Base-by-base conservation (phyloP, 2,888 invertebrate genomes). In the Clanis bilineata region DNA sequence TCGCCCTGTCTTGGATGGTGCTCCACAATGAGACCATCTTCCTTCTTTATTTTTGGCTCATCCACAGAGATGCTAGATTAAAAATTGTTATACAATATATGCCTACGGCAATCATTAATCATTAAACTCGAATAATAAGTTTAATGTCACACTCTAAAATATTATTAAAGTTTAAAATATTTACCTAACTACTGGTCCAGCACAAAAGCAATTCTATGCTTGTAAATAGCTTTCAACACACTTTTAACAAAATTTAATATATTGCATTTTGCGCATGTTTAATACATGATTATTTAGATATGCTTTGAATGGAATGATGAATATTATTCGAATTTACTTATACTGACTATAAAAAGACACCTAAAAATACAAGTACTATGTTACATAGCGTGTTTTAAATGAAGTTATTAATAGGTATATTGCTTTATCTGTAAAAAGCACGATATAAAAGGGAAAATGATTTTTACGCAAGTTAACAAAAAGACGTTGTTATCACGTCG, bases 231-330 rank as follows among this genome's bases (percentile, higher is more conserved):
- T 51, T 51, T 18, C 41, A 4, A 32, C 5, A 10, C 51, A 51
- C 28, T 51, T 32, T 51, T 28, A 51, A 28, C 28, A 18, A 51
- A 4, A 51, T 51, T 2, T 32, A 10, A 28, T 10, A 18, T 51
- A 5, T 10, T 51, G 51, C 51, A 51, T 32, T 51, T 32, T 51
- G 5, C 18, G 56, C 39, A 41, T 56, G 56, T n/a, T 39, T n/a
- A 22, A 36, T 23, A 15, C 21, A 21, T 18, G 1, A 36, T 36
- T 7, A 7, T 36, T 18, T 15, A 6, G n/a, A n/a, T 39, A 18
- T 18, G 18, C 1, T 41, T 18, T 9, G 51, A 6, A 25, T 51
- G 28, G 28, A 7, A 28, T 51, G 18, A 18, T 32, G 15, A 4
- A 32, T 21, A 1, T 18, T 18, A 21, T 9, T 15, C 3, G 28